Evolutionary conservation across 2,888 invertebrate species (phyloP), one percentile per base, ranked within the genome.

Genomic region (Noctuana brunneofusca): DNA sequence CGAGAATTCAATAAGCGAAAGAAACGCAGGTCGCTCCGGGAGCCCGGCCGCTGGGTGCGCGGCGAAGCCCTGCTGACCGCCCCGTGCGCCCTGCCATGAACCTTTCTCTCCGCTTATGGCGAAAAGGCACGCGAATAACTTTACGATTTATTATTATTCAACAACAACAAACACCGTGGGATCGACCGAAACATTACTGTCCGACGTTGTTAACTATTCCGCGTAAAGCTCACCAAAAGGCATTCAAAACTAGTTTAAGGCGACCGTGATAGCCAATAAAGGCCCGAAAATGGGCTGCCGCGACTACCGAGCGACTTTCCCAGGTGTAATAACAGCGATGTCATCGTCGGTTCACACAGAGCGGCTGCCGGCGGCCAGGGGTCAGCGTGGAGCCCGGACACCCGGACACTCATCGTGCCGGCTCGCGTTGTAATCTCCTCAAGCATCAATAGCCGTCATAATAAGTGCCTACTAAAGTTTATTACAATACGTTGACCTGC

Each of bases 241-340:
- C 82, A 83, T 87, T 86, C 76, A 70, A 87, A 88, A 89, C 89
- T 84, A 83, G 89, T 89, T 87, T 86, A 79, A 81, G 80, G 81
- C 81, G 77, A 78, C 78, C 80, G 71, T 87, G 86, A 88, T 87
- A 86, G 87, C 81, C 83, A 86, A 88, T 89, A 89, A 89, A 87
- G 81, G 81, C 80, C 75, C 76, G 75, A 75, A 80, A 88, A 88
- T 86, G 87, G 86, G 78, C 80, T 76, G 76, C 76, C 75, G 71
- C 78, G 78, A 80, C 87, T 84, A 83, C 86, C 74, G 83, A 81
- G 79, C 68, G 79, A 80, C 85, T 87, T 89, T 89, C 88, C 83
- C 85, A 83, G 77, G 79, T 84, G 79, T 80, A 79, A 78, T 83
- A 78, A 80, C 75, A 73, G 74, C 69, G 74, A 70, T 71, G 71